phyloP scores from a whole-genome alignment of 2,888 invertebrate species.

The Eupithecia exiguata region DNA sequence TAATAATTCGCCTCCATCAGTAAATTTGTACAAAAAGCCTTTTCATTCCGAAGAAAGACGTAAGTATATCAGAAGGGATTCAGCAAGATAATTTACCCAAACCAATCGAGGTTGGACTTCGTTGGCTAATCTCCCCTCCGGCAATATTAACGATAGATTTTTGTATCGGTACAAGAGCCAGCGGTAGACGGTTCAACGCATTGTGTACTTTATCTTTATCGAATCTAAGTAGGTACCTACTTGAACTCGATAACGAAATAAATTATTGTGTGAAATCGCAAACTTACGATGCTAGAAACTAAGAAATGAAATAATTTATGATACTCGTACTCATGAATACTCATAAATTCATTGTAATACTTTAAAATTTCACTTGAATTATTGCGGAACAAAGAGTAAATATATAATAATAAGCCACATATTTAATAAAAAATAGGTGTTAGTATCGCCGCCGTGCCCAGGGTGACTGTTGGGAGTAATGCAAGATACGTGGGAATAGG shows the following conservation, averaged over 20 bases:
- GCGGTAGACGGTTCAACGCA: background rate
- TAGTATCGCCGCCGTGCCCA: too few relatives aligned
- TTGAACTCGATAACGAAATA: background rate
- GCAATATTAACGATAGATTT: background rate
- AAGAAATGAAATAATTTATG: background rate
- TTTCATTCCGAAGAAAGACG: background rate
- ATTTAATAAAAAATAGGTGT: too few relatives aligned
- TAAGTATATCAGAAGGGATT: background rate
- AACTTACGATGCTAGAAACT: slow-evolving; percentile 1
- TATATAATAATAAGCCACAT: too few relatives aligned
- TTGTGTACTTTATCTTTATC: background rate
- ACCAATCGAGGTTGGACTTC: background rate
- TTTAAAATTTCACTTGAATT: background rate
- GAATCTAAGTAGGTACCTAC: background rate
- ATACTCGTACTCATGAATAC: background rate
- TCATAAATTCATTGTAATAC: background rate
- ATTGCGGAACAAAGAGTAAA: background rate
- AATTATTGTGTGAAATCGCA: background rate
- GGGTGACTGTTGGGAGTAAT: background rate
- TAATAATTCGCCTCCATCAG: background rate
- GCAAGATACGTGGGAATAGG: too few relatives aligned
- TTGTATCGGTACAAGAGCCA: slow-evolving; percentile 2
- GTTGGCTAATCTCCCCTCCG: background rate
- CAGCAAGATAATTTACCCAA: background rate
- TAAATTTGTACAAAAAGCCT: background rate